Evolutionary conservation across 2,797 vertebrate genomes (phyloP), one percentile per base, ranked within the genome.

Genomic region (Lepilemur septentrionalis): DNA sequence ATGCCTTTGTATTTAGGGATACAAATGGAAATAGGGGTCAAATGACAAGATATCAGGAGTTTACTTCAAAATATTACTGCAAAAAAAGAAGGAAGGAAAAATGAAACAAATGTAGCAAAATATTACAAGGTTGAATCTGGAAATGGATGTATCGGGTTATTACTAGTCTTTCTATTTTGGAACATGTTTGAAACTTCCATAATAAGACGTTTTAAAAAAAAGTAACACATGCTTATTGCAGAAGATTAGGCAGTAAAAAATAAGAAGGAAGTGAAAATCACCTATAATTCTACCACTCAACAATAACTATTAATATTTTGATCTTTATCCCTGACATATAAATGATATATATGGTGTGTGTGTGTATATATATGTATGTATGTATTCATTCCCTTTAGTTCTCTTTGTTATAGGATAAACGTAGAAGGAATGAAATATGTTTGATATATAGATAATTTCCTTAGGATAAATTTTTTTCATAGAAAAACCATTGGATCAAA

Each of bases 1-100:
- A 50, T 80, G 10, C 59, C 28, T n/a, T 73, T 91, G 14, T 82
- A 72, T 76, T 97, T 92, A 84, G 59, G 92, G 41, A 78, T 72
- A 82, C 11, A 86, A 69, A 83, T 95, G 35, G 32, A 83, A 96
- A 83, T 91, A 93, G n/a, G 18, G 32, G 28, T 52, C 50, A 59
- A 70, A 50, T 82, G 48, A 82, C 14, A 88, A 22, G 20, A 84
- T 67, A 6, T 70, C 57, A 88, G 22, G 52, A 9, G 87, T 86
- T 94, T 82, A 65, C 75, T 96, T 89, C 70, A 88, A 80, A 95
- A 82, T 69, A 73, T 52, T 85, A 84, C 43, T 81, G 4, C 8
- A 57, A 65, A 59, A 32, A 50, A 28, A 38, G 8, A 88, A 67
- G 30, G 38, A 80, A 87, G 8, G 41, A 82, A 63, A 91, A 69